A percentile compares a stretch with the other conserved stretches of the same genome.
Conservation (phyloP, 2,113 vertebrate species). For the Phyllopteryx taeniolatus region DNA sequence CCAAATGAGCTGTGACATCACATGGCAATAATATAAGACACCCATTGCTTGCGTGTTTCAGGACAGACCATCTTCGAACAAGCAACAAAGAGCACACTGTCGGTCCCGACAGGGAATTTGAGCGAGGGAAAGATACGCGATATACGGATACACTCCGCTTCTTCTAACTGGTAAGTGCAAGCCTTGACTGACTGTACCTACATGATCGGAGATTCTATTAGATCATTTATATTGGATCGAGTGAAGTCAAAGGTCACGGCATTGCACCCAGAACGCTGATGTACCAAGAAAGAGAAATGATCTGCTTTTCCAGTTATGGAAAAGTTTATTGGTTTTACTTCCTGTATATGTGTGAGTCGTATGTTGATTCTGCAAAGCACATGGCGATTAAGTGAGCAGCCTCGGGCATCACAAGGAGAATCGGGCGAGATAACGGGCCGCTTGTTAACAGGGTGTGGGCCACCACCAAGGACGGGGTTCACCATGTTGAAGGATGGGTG, state of each 20-base stretch:
- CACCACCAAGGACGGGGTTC: constrained; percentile 21
- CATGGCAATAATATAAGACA: constrained; percentile 71
- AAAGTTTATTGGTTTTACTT: constrained; percentile 34
- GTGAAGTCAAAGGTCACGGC: background rate
- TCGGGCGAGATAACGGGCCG: constrained; percentile 54
- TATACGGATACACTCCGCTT: constrained; percentile 26
- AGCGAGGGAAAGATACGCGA: constrained; percentile 12
- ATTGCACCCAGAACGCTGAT: background rate
- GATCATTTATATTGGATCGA: background rate
- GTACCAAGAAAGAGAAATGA: background rate
- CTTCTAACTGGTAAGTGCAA: constrained; percentile 65
- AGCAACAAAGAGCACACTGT: constrained; percentile 72
- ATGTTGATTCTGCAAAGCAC: constrained; percentile 55
- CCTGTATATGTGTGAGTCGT: constrained; percentile 25
- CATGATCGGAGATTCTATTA: constrained; percentile 15
- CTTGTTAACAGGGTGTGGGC: constrained; percentile 52
- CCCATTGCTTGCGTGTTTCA: constrained; percentile 60
- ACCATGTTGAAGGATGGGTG: background rate
- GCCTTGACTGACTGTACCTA: background rate
- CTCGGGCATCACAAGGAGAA: constrained; percentile 39
- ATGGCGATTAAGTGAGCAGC: constrained; percentile 76
- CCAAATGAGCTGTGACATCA: constrained; percentile 77
- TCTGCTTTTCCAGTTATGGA: constrained; percentile 4
- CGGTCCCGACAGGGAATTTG: constrained; percentile 31
- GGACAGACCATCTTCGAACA: constrained; percentile 61